A percentile compares a stretch with the other conserved stretches of the same genome.
These are phyloP conservation scores for Molothrus ater DNA, from an alignment of 2,797 vertebrate genomes.

Conservation along the genomic window DNA sequence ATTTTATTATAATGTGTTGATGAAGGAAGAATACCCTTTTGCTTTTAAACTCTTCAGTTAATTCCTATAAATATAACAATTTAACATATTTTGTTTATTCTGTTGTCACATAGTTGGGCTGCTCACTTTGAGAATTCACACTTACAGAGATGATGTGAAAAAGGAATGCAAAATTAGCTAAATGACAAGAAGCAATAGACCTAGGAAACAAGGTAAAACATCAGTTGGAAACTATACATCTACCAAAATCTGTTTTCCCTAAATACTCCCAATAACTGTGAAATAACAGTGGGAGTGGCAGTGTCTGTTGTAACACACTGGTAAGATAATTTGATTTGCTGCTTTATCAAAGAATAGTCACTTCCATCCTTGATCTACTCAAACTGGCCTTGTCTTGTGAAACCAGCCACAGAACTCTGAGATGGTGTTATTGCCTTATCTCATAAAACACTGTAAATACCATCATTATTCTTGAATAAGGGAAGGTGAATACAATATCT, in stretches of 20 bases:
- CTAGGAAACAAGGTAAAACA: background rate
- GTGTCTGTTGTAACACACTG: background rate
- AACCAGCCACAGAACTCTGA: background rate
- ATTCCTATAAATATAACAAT: background rate
- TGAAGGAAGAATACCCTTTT: background rate
- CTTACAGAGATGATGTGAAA: background rate
- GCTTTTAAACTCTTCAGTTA: background rate
- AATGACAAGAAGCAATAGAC: background rate
- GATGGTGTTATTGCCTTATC: background rate
- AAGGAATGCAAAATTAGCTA: background rate
- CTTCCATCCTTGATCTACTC: background rate
- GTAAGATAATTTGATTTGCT: background rate
- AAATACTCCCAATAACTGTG: background rate
- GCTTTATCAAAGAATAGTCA: background rate
- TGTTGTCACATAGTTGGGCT: background rate
- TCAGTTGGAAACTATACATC: background rate
- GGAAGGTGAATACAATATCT: background rate
- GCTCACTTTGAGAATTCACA: background rate
- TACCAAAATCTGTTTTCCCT: background rate
- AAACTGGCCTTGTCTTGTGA: background rate
- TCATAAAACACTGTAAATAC: background rate
- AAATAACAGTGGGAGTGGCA: background rate
- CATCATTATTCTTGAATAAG: background rate
- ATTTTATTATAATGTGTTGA: background rate
- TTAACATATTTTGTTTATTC: background rate